These are phyloP conservation scores for Acanthiza pusilla DNA, from an alignment of 2,797 vertebrate genomes.

Conservation along the genomic window DNA sequence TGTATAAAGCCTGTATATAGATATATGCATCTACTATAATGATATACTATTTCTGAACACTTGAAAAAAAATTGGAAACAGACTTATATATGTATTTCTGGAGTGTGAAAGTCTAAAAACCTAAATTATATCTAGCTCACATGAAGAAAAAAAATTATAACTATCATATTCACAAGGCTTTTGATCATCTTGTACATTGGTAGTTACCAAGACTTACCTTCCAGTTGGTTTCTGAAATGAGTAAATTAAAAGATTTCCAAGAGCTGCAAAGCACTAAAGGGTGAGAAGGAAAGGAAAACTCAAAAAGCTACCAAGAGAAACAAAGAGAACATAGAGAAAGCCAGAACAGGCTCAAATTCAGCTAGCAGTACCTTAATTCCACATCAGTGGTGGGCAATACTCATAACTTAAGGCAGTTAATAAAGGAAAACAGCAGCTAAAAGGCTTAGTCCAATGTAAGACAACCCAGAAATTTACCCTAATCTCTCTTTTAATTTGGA, in stretches of 20 bases:
- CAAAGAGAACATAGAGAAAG: not conserved
- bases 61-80: not conserved
- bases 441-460: not conserved
- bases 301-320: not conserved
- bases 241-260: not conserved
- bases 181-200: not conserved
- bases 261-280: not conserved
- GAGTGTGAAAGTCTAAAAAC: not conserved
- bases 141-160: not conserved
- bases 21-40: not conserved
- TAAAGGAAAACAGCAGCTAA: not conserved
- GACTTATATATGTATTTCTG: not conserved
- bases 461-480: not conserved
- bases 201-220: not conserved
- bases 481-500: not conserved
- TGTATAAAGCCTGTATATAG: not conserved
- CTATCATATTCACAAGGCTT: not conserved
- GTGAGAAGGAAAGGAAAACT: not conserved
- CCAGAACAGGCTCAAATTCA: not conserved
- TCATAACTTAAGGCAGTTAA: not conserved
- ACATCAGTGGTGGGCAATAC: not conserved
- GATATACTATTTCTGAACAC: not conserved
- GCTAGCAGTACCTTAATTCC: not conserved
- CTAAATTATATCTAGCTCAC: not conserved
- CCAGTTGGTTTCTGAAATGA: not conserved